A percentile compares a stretch with the other conserved stretches of the same genome.
Evolutionary conservation across 2,888 invertebrate genomes (phyloP).

Genomic region (Tachina lurida): DNA sequence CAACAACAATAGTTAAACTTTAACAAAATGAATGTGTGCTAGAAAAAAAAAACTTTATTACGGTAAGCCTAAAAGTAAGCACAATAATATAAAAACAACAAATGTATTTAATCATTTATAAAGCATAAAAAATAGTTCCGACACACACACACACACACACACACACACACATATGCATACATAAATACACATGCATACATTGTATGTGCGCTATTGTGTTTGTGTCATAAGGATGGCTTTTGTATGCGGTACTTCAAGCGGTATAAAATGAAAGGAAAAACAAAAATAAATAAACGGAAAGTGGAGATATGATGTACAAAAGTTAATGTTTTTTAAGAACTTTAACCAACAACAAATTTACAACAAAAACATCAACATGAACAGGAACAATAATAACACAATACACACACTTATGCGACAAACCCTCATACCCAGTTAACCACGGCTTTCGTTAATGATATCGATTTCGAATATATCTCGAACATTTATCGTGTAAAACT

Average conservation of each 20-base stretch:
- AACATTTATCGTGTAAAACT: too few relatives aligned
- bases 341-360: conserved; percentile 59
- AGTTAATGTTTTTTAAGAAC: conserved; percentile 66
- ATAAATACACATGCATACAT: background rate
- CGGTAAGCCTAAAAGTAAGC: conserved; percentile 68
- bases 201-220: conserved; percentile 6
- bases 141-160: background rate
- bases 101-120: conserved; percentile 81
- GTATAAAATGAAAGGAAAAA: background rate
- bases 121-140: conserved; percentile 60
- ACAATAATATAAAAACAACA: conserved; percentile 76
- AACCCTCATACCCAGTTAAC: conserved; percentile 16
- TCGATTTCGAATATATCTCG: too few relatives aligned
- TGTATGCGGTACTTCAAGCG: conserved; percentile 37
- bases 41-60: conserved; percentile 68
- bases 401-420: conserved; percentile 32
- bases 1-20: conserved; percentile 38
- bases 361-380: background rate
- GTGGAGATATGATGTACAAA: conserved; percentile 53
- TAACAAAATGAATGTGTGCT: conserved; percentile 2
- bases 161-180: background rate
- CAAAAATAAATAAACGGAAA: conserved; percentile 22
- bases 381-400: conserved; percentile 47
- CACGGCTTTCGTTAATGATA: too few relatives aligned
- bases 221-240: conserved; percentile 21